Percentiles rank a stretch among this genome's conserved stretches.
Conservation (phyloP, 2,797 vertebrate genomes). For the Fistularia commersonii region DNA sequence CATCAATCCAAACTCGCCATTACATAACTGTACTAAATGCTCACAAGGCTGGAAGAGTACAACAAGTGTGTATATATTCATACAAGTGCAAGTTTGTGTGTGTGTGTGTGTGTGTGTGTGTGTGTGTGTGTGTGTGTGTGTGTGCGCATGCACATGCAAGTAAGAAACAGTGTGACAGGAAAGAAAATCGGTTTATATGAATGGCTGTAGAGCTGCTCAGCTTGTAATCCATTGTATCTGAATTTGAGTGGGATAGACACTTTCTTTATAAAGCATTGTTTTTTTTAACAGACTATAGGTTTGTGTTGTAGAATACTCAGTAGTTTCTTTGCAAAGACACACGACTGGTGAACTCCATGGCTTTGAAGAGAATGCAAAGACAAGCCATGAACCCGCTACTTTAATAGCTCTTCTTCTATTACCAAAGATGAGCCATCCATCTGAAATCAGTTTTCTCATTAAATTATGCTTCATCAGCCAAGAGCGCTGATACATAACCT, state of each 20-base stretch:
- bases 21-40: conserved; percentile 73
- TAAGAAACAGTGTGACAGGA: conserved; percentile 29
- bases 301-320: background rate
- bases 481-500: conserved; percentile 10
- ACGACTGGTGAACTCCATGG: too few relatives aligned
- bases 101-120: conserved; percentile 8
- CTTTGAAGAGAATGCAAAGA: conserved; percentile 2
- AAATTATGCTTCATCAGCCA: conserved; percentile 10
- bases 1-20: conserved; percentile 68
- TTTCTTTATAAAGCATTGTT: conserved; percentile 20
- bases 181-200: conserved; percentile 44
- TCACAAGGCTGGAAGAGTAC: conserved; percentile 65
- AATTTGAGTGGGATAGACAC: conserved; percentile 19
- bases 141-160: conserved; percentile 6
- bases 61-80: conserved; percentile 11
- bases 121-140: conserved; percentile 8
- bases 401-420: background rate
- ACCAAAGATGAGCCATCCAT: background rate
- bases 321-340: too few relatives aligned
- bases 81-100: background rate
- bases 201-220: conserved; percentile 30
- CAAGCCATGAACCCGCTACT: background rate
- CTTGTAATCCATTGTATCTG: conserved; percentile 40
- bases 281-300: conserved; percentile 18
- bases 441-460: background rate